Percentiles rank a stretch among this genome's conserved stretches.
phyloP scores from a whole-genome alignment of 2,797 vertebrate species.

The Molossus molossus region DNA sequence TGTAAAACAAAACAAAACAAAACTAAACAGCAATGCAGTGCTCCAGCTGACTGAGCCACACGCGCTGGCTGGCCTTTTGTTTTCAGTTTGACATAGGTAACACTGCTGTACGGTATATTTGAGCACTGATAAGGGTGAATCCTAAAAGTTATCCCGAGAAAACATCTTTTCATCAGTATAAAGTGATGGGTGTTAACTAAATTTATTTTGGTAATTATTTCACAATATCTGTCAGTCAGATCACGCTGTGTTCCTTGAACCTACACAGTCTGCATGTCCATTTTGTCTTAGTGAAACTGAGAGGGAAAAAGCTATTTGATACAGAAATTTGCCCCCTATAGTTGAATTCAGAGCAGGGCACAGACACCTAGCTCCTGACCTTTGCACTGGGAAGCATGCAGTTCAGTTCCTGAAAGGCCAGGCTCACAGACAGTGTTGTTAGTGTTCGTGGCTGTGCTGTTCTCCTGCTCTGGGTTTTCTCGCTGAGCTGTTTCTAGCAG shows the following conservation, averaged over 20 bases:
- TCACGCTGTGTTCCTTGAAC: neutral
- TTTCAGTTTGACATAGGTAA: neutral
- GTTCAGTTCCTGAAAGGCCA: neutral
- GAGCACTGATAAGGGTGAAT: neutral
- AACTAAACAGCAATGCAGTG: too few relatives aligned
- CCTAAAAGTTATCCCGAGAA: neutral
- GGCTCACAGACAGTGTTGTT: neutral
- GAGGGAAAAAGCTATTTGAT: neutral
- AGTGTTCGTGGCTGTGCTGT: slow-evolving; percentile 25
- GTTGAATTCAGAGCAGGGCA: neutral
- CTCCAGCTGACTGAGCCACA: neutral
- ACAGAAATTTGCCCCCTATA: neutral
- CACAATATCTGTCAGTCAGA: neutral
- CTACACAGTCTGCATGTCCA: neutral
- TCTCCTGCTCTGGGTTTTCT: neutral
- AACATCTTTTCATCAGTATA: neutral
- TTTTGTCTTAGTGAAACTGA: slow-evolving; percentile 11
- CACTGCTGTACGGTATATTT: neutral
- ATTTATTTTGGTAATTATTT: too few relatives aligned
- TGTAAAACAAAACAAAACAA: neutral
- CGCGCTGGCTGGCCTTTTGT: neutral
- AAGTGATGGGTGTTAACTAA: neutral
- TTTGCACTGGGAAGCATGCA: too few relatives aligned
- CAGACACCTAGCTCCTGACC: too few relatives aligned
- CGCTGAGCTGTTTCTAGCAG: neutral